phyloP scores from a whole-genome alignment of 2,888 invertebrate genomes.

The Calameuta filiformis region DNA sequence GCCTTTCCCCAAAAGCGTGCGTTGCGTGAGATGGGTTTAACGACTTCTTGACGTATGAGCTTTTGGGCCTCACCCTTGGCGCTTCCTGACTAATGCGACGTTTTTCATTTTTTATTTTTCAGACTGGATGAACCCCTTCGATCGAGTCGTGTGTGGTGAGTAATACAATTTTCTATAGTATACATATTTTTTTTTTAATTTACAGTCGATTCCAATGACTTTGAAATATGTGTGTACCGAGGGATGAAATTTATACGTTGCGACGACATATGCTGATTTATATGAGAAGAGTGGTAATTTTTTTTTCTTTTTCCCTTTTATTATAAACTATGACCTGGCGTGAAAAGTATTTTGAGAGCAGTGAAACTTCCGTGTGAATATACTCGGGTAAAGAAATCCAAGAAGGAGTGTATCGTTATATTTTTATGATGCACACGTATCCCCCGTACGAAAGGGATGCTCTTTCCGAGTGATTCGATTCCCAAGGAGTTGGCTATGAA shows the following conservation, averaged over 20 bases:
- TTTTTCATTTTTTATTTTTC: constrained; percentile 70
- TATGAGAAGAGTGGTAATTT: background rate
- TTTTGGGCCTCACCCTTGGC: constrained; percentile 3
- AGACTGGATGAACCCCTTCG: constrained; percentile 97
- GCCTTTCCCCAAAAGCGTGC: constrained; percentile 36
- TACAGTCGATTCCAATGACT: background rate
- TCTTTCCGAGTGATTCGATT: background rate
- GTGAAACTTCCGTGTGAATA: background rate
- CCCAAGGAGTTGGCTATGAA: background rate
- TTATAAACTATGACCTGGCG: background rate
- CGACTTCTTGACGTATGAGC: background rate
- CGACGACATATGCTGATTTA: background rate
- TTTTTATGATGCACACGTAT: constrained; percentile 78
- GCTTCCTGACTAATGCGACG: constrained; percentile 1
- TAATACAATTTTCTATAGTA: constrained; percentile 61
- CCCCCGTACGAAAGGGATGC: constrained; percentile 43
- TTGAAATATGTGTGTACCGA: background rate
- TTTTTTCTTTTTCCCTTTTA: background rate
- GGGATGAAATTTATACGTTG: background rate
- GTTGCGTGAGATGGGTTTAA: constrained; percentile 24
- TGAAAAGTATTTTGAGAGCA: background rate
- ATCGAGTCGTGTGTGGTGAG: constrained; percentile 95
- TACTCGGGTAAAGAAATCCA: background rate
- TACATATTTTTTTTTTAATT: background rate
- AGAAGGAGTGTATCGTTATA: background rate